A percentile compares a stretch with the other conserved stretches of the same genome.
Conservation (phyloP, 2,113 vertebrate species). For the Chascanopsetta lugubris region DNA sequence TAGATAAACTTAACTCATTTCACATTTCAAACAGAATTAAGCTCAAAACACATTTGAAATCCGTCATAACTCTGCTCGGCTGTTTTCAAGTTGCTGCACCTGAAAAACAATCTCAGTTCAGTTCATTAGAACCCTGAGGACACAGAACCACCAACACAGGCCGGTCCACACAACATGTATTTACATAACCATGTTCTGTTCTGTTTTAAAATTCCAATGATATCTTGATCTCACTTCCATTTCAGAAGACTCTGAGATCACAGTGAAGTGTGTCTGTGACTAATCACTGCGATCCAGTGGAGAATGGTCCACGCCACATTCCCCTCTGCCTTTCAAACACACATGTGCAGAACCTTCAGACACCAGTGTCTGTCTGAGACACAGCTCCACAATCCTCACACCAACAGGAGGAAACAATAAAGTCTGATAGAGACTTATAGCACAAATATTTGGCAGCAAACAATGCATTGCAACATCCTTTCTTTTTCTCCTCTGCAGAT, state of each 20-base stretch:
- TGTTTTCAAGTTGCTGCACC: too few relatives aligned
- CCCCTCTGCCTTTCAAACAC: slow-evolving; percentile 28
- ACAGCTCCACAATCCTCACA: slow-evolving; percentile 45
- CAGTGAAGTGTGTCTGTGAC: slow-evolving; percentile 12
- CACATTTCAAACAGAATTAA: too few relatives aligned
- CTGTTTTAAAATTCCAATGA: background rate
- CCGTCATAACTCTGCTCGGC: too few relatives aligned
- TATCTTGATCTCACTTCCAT: background rate
- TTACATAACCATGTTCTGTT: background rate
- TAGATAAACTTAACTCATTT: too few relatives aligned
- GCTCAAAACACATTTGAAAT: too few relatives aligned
- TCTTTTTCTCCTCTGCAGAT: slow-evolving; percentile 8
- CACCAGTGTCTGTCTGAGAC: slow-evolving; percentile 48
- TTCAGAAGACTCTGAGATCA: slow-evolving; percentile 19
- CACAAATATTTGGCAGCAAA: slow-evolving; percentile 64
- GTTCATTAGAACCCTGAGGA: too few relatives aligned
- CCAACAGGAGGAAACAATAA: slow-evolving; percentile 62
- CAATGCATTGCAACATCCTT: slow-evolving; percentile 32
- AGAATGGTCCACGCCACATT: slow-evolving; percentile 9
- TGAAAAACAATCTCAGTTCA: too few relatives aligned
- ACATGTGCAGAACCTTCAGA: slow-evolving; percentile 48
- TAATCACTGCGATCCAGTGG: slow-evolving; percentile 22
- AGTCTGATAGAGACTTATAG: slow-evolving; percentile 54
- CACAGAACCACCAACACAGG: background rate
- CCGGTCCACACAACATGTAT: background rate